A percentile compares a stretch with the other conserved stretches of the same genome.
These are phyloP conservation scores for Girardinus metallicus DNA, from an alignment of 2,797 vertebrate species.

Conservation along the genomic window DNA sequence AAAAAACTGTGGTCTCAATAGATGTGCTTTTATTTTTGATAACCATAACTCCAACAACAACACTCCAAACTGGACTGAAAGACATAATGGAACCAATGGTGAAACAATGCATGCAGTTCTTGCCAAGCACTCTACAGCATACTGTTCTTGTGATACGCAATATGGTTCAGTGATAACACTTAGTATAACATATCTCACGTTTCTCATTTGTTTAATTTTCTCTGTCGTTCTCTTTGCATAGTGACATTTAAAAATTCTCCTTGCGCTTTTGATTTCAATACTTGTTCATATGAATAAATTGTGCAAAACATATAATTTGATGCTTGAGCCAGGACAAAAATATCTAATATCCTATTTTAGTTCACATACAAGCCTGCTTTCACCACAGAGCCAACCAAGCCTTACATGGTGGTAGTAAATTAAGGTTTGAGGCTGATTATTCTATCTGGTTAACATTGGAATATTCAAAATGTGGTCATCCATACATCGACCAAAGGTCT, in stretches of 20 bases:
- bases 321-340: background rate
- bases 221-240: background rate
- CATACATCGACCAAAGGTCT: background rate
- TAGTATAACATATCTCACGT: background rate
- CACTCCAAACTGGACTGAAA: conserved; percentile 1
- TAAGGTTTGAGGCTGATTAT: background rate
- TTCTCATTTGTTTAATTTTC: background rate
- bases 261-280: background rate
- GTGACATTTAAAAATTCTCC: background rate
- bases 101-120: conserved; percentile 10
- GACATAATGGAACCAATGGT: conserved; percentile 5
- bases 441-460: background rate
- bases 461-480: background rate
- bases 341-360: background rate
- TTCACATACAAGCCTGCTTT: background rate
- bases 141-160: background rate
- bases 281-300: background rate
- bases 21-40: conserved; percentile 22
- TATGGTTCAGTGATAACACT: background rate
- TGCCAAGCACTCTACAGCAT: background rate
- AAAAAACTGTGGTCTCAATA: conserved; percentile 12
- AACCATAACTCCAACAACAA: conserved; percentile 3
- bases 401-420: background rate
- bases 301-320: background rate
- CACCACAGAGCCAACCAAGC: background rate